A percentile compares a stretch with the other conserved stretches of the same genome.
Conservation (phyloP, 2,888 invertebrate genomes). For the Ochlodes sylvanus region DNA sequence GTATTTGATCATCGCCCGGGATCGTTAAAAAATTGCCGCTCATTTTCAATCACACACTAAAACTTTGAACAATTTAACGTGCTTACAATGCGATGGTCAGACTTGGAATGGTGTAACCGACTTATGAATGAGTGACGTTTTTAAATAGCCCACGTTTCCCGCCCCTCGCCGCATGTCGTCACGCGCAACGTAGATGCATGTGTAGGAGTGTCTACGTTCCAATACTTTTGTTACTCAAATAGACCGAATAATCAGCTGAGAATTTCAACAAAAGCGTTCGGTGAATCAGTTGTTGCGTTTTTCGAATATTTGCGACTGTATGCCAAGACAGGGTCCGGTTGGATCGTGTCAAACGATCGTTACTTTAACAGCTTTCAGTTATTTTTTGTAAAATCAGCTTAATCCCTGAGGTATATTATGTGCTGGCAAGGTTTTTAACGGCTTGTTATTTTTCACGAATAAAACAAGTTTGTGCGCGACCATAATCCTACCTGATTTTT, state of each 20-base stretch:
- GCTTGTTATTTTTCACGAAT: no score
- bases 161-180: slow-evolving; percentile 57
- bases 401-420: no score
- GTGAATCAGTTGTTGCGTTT: slow-evolving; percentile 42
- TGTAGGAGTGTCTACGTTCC: slow-evolving; percentile 70
- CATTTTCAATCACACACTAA: slow-evolving; percentile 65
- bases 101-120: slow-evolving; percentile 63
- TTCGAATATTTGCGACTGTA: slow-evolving; percentile 27
- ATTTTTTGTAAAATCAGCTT: not conserved
- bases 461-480: no score
- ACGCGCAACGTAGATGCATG: slow-evolving; percentile 45
- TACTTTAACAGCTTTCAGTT: not conserved
- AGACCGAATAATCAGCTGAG: slow-evolving; percentile 60
- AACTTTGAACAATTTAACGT: slow-evolving; percentile 51
- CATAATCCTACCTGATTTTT: no score
- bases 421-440: no score
- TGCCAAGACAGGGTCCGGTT: slow-evolving; percentile 22
- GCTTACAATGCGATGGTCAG: slow-evolving; percentile 68
- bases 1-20: slow-evolving; percentile 74
- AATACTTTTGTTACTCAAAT: slow-evolving; percentile 64
- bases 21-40: slow-evolving; percentile 81
- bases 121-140: slow-evolving; percentile 83
- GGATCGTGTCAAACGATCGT: not conserved
- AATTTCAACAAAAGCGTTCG: slow-evolving; percentile 48
- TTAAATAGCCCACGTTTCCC: slow-evolving; percentile 63